These are phyloP conservation scores for Drosophila kurseongensis DNA, from an alignment of 1,140 invertebrate species.

Conservation along the genomic window DNA sequence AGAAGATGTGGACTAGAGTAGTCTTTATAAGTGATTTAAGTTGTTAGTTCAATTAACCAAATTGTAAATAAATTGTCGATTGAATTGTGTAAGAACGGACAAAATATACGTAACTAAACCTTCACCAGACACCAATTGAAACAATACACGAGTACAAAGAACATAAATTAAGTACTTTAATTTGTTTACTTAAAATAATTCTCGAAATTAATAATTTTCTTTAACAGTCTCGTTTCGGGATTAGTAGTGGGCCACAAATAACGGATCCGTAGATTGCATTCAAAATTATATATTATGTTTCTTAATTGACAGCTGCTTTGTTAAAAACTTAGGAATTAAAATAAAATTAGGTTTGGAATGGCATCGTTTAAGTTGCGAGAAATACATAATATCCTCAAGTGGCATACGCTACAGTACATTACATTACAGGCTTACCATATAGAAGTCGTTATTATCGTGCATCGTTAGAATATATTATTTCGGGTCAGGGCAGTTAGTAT, in stretches of 20 bases:
- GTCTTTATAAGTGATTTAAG: constrained; percentile 32
- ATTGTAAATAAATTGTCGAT: constrained; percentile 57
- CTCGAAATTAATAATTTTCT: constrained; percentile 40
- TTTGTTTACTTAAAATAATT: constrained; percentile 46
- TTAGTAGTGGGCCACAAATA: constrained; percentile 22
- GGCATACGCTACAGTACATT: constrained; percentile 45
- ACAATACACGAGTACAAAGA: constrained; percentile 34
- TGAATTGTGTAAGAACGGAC: background rate
- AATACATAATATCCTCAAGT: constrained; percentile 27
- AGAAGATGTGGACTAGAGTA: background rate
- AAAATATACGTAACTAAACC: background rate
- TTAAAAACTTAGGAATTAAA: constrained; percentile 31
- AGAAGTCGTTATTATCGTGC: constrained; percentile 43
- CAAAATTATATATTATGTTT: constrained; percentile 16
- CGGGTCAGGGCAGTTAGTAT: constrained; percentile 28
- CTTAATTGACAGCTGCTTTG: constrained; percentile 57
- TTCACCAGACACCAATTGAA: constrained; percentile 4
- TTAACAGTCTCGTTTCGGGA: constrained; percentile 64
- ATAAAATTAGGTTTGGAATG: constrained; percentile 63
- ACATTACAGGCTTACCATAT: constrained; percentile 47
- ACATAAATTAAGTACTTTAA: constrained; percentile 63
- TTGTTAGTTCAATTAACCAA: constrained; percentile 51
- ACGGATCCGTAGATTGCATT: constrained; percentile 13
- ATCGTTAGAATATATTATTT: constrained; percentile 20
- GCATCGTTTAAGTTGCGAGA: constrained; percentile 67